Conservation (phyloP, 2,797 vertebrate genomes). For the Gobionotothen gibberifrons region DNA sequence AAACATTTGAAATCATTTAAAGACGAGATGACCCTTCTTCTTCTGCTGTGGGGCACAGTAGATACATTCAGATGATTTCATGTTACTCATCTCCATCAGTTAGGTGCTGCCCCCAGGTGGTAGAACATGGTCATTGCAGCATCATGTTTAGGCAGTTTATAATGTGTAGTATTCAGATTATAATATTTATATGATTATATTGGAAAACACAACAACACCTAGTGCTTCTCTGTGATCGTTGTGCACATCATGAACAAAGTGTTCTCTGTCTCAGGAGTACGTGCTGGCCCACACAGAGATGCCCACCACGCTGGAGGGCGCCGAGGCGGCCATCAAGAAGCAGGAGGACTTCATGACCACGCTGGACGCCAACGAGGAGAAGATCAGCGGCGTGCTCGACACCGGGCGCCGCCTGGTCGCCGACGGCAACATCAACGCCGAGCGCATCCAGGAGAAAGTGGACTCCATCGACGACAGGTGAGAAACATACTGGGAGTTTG, state of each 20-base stretch:
- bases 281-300: constrained; percentile 97
- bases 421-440: constrained; percentile 93
- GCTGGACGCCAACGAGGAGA: constrained; percentile 98
- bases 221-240: too few species aligned
- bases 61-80: neutral
- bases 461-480: constrained; percentile 97
- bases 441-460: constrained; percentile 91
- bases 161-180: too few species aligned
- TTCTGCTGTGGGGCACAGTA: too few species aligned
- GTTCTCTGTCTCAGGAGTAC: constrained; percentile 87
- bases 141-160: neutral
- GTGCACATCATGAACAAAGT: too few species aligned
- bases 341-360: constrained; percentile 99
- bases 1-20: too few species aligned
- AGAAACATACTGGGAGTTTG: too few species aligned
- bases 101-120: constrained; percentile 42
- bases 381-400: constrained; percentile 94
- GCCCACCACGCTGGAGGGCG: constrained; percentile 95
- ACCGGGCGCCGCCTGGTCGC: constrained; percentile 93
- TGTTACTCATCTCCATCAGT: neutral
- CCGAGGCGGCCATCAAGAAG: constrained; percentile 97
- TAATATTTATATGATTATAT: too few species aligned
- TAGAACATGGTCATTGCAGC: constrained; percentile 1
- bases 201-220: too few species aligned
- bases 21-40: too few species aligned